These are phyloP conservation scores for Deroptyus accipitrinus DNA, from an alignment of 2,113 vertebrate genomes.

Conservation along the genomic window DNA sequence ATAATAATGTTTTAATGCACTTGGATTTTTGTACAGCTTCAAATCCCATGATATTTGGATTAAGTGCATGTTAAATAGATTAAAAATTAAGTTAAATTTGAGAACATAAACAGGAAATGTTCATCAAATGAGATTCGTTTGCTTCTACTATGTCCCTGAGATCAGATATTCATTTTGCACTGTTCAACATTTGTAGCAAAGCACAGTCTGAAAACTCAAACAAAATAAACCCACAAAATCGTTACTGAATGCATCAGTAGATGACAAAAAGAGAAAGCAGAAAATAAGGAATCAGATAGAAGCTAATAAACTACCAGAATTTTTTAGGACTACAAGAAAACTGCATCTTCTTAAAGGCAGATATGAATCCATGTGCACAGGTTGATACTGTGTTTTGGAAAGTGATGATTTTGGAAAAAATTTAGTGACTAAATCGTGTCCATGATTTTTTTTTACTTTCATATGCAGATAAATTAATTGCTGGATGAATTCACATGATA, in stretches of 20 bases:
- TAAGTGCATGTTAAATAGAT: background rate
- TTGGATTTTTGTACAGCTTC: background rate
- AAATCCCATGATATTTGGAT: background rate
- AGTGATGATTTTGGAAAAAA: background rate
- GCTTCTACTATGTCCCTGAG: background rate
- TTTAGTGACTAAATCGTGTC: background rate
- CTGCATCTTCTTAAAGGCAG: background rate
- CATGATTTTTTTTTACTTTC: background rate
- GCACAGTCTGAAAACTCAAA: background rate
- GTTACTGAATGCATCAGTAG: background rate
- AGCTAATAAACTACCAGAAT: background rate
- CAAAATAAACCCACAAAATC: background rate
- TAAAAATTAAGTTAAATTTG: background rate
- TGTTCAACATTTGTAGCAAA: background rate
- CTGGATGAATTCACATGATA: background rate
- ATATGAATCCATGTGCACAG: background rate
- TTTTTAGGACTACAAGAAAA: background rate
- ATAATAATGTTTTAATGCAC: background rate
- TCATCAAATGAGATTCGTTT: background rate
- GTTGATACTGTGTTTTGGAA: background rate
- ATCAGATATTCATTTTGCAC: background rate
- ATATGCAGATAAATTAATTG: background rate
- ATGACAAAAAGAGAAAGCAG: background rate
- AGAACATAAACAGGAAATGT: background rate
- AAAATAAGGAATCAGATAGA: background rate